A percentile compares a stretch with the other conserved stretches of the same genome.
phyloP scores from a whole-genome alignment of 2,113 vertebrate genomes.

The Sylvia atricapilla region DNA sequence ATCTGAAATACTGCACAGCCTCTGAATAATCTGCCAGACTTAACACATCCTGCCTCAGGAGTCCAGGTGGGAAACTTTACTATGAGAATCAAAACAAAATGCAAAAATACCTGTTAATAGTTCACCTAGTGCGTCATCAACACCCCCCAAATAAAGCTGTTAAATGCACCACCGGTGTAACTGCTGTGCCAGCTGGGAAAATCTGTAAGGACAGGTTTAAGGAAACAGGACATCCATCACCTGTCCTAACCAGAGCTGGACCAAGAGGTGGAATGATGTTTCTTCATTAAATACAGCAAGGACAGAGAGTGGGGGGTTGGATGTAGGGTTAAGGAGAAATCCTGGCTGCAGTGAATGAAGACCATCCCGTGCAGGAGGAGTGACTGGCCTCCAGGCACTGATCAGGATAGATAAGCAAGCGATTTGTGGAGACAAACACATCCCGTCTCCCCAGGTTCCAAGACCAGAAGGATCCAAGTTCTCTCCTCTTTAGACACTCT shows the following conservation, averaged over 20 bases:
- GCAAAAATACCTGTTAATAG: conserved; percentile 37
- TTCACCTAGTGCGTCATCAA: background rate
- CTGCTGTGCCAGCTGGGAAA: background rate
- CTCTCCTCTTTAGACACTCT: conserved; percentile 12
- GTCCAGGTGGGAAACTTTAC: conserved; percentile 63
- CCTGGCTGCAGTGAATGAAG: background rate
- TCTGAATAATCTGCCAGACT: conserved; percentile 51
- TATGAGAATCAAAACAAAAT: conserved; percentile 26
- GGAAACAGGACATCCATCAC: background rate
- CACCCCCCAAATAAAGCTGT: conserved; percentile 31
- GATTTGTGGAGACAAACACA: background rate
- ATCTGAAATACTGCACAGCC: conserved; percentile 40
- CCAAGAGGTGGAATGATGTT: background rate
- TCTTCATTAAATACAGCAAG: background rate
- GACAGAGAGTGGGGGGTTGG: background rate
- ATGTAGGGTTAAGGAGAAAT: background rate
- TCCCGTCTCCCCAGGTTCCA: background rate
- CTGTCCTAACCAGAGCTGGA: background rate
- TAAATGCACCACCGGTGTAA: background rate
- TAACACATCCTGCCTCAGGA: conserved; percentile 56
- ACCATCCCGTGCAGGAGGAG: background rate
- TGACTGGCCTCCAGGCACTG: background rate
- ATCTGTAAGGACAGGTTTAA: background rate
- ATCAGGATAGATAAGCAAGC: background rate
- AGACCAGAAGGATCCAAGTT: conserved; percentile 23